These are phyloP conservation scores for Perizoma affinitatum DNA, from an alignment of 2,888 invertebrate species.

Conservation along the genomic window DNA sequence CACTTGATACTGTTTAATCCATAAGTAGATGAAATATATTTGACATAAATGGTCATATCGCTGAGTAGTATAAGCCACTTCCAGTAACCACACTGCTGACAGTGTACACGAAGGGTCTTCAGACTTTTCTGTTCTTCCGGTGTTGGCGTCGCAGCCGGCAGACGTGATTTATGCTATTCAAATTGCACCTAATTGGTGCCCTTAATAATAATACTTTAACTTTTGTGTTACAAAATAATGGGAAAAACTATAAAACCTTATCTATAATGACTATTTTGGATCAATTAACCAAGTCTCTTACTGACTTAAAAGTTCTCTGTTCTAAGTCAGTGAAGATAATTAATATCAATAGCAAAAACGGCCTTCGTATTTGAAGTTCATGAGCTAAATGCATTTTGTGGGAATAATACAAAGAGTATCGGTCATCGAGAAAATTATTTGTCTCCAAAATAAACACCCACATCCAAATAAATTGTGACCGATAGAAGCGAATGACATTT, in stretches of 20 bases:
- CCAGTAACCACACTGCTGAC: constrained; percentile 1
- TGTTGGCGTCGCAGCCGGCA: constrained; percentile 65
- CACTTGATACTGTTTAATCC: too few relatives aligned
- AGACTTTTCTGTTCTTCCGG: constrained; percentile 76
- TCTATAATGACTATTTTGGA: too few relatives aligned
- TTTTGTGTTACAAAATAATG: constrained; percentile 26
- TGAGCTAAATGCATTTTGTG: neutral
- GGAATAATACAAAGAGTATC: constrained; percentile 7
- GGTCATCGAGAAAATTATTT: constrained; percentile 8
- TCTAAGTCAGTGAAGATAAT: too few relatives aligned
- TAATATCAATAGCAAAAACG: too few relatives aligned
- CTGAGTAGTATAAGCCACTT: constrained; percentile 3
- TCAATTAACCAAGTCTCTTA: too few relatives aligned
- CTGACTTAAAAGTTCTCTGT: too few relatives aligned
- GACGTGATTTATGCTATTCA: constrained; percentile 75
- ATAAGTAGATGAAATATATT: too few relatives aligned
- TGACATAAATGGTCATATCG: too few relatives aligned
- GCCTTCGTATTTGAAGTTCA: too few relatives aligned
- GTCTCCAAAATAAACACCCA: constrained; percentile 31
- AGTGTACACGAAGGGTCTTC: constrained; percentile 56
- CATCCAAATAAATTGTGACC: constrained; percentile 36
- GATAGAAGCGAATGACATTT: constrained; percentile 59
- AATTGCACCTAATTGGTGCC: constrained; percentile 71
- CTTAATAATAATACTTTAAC: constrained; percentile 43
- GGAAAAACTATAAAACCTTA: neutral